Evolutionary conservation across 2,113 vertebrate genomes (phyloP), one percentile per base, ranked within the genome.

Genomic region (Lophochroa leadbeateri): DNA sequence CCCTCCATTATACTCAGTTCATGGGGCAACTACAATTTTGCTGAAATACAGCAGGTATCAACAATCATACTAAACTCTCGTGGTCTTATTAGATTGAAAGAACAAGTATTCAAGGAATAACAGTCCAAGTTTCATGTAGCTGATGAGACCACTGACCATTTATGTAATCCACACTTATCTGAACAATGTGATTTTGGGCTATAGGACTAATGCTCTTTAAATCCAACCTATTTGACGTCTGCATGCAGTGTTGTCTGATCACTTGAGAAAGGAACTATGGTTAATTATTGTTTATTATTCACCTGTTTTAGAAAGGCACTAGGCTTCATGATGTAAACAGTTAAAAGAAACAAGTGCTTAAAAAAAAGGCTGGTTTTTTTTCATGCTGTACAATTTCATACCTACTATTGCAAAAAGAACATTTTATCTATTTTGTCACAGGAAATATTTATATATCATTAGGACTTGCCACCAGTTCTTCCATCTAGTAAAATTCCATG

Each of bases 361-460:
- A 67, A 90, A 85, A 76, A 37, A 21, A 39, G 39, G 39, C 39
- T 39, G 19, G 0, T 16, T 50, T 6, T 77, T 82, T 58, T 85
- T 55, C 7, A 14, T 52, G 18, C 7, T 41, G 43, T 39, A 69
- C 49, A 17, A 31, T 57, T 94, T 75, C 24, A 33, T 58, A n/a
- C 37, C 71, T 75, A 25, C 27, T 60, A 4, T 43, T 86, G 67
- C 47, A 88, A 90, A 82, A 94, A 64, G 27, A 67, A 63, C 6
- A 57, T 15, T 52, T 70, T 88, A 49, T 94, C 85, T 93, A 37
- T 81, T 79, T 68, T 95, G 46, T 49, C 75, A 23, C 31, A 10
- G 60, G 69, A 71, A 63, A 52, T 93, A 74, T 90, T 92, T 90
- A 39, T 80, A 37, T 72, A 25, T 80, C 50, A 96, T 91, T 75